Conservation (phyloP, 2,113 vertebrate genomes). For the Myrmophylax atrothorax region DNA sequence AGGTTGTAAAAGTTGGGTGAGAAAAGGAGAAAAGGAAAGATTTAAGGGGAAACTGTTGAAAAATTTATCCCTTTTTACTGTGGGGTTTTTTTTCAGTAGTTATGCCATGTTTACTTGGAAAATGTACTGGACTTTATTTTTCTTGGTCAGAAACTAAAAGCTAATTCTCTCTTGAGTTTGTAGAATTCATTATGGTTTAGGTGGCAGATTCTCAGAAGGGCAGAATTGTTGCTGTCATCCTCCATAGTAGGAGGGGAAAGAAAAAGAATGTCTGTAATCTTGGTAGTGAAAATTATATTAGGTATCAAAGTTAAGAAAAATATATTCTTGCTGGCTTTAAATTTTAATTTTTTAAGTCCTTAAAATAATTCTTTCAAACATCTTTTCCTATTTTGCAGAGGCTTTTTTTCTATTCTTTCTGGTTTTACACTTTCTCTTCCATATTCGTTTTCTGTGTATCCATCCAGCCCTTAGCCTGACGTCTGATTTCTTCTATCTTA, state of each 20-base stretch:
- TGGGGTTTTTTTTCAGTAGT: neutral
- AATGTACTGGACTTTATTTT: neutral
- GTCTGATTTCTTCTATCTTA: neutral
- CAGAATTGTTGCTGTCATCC: neutral
- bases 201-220: neutral
- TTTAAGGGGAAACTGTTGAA: neutral
- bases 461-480: neutral
- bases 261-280: neutral
- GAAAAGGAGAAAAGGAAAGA: slow-evolving; percentile 9
- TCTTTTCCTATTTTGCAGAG: neutral
- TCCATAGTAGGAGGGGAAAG: neutral
- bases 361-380: neutral
- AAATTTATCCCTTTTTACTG: neutral
- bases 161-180: neutral
- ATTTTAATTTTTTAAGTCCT: neutral
- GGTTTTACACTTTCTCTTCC: neutral
- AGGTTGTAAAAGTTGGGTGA: neutral
- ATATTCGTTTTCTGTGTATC: neutral
- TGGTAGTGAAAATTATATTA: neutral
- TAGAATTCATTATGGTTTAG: neutral
- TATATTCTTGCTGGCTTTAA: neutral
- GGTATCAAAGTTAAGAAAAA: neutral
- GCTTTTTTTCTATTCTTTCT: neutral
- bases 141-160: neutral
- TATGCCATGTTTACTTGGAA: neutral